Percentiles rank a stretch among this genome's conserved stretches.
Evolutionary conservation across 1,140 invertebrate species (phyloP).

Genomic region (Riptortus pedestris): DNA sequence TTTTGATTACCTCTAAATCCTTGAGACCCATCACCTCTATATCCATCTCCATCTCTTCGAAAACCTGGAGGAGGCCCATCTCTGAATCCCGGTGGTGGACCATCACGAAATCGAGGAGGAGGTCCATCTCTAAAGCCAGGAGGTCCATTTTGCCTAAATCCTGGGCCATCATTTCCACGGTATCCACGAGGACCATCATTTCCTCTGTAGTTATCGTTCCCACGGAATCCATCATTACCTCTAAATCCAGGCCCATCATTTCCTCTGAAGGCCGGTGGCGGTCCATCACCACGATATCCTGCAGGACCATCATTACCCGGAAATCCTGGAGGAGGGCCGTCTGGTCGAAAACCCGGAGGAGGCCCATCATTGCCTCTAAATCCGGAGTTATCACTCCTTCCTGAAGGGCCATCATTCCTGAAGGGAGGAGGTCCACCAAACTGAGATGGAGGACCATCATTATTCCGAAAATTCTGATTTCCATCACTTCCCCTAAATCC

Average conservation of each 20-base stretch:
- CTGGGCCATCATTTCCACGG: neutral
- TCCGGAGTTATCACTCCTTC: neutral
- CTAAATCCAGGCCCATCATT: neutral
- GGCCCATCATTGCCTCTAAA: conserved; percentile 7
- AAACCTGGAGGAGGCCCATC: neutral
- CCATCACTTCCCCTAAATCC: neutral
- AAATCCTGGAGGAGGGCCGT: neutral
- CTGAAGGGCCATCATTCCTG: conserved; percentile 9
- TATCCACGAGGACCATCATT: conserved; percentile 1
- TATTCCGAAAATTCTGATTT: neutral
- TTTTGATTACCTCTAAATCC: neutral
- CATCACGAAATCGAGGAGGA: conserved; percentile 6
- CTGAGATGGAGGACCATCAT: neutral
- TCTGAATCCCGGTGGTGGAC: neutral
- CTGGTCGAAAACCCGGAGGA: neutral
- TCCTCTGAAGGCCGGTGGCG: neutral
- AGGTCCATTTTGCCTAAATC: conserved; percentile 1
- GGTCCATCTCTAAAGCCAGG: conserved; percentile 1
- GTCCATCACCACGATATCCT: neutral
- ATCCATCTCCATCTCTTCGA: no score
- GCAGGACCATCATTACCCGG: neutral
- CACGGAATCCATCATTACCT: neutral
- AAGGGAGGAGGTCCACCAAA: neutral
- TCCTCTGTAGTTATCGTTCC: neutral
- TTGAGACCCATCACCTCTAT: neutral